These are phyloP conservation scores for Fulica atra DNA, from an alignment of 2,113 vertebrate genomes.

Conservation along the genomic window DNA sequence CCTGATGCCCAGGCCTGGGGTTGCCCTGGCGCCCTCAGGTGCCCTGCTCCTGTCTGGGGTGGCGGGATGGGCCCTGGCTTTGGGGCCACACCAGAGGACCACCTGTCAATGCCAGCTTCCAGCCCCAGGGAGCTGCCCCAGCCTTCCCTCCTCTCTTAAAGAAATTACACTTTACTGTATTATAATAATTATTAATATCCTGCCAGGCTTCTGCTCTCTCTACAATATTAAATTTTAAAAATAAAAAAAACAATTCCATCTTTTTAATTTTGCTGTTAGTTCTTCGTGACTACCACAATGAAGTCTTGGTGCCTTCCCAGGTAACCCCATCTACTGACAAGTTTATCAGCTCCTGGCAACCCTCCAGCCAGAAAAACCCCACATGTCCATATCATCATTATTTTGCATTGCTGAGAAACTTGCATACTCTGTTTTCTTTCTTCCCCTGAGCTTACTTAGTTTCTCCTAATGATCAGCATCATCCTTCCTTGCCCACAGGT, in stretches of 20 bases:
- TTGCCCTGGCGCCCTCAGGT: fast-evolving
- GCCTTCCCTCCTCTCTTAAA: neutral
- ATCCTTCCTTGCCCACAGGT: neutral
- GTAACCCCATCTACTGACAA: fast-evolving
- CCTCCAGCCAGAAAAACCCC: neutral
- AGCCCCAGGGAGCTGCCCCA: neutral
- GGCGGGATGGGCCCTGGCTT: neutral
- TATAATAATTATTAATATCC: neutral
- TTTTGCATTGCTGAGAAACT: neutral
- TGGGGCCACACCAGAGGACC: neutral
- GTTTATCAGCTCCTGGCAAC: neutral
- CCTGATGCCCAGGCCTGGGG: neutral
- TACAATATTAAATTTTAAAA: neutral
- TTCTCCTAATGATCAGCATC: neutral
- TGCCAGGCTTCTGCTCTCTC: neutral
- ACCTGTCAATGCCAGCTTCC: neutral
- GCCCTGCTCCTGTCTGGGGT: neutral
- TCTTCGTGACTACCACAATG: neutral
- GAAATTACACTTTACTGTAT: neutral
- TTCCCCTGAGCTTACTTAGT: neutral
- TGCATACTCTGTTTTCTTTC: neutral
- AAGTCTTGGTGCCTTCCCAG: fast-evolving
- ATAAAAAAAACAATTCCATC: neutral
- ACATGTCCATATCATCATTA: neutral
- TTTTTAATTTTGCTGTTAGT: neutral